phyloP scores from a whole-genome alignment of 92 coral and sea anemone genomes.

The Paramuricea clavata region DNA sequence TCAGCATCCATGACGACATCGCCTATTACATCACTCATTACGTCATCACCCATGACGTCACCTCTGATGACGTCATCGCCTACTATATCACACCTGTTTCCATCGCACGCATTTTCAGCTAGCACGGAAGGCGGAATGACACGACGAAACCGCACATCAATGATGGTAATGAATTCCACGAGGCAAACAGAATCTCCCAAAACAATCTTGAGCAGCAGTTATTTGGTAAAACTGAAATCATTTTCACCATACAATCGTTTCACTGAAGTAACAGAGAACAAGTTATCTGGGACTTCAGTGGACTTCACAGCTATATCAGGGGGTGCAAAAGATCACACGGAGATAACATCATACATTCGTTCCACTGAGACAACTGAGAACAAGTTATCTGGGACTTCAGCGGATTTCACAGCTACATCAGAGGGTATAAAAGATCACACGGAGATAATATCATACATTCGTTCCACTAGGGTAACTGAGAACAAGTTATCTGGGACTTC shows the following conservation, averaged over 20 bases:
- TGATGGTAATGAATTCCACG: neutral
- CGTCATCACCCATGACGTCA: neutral
- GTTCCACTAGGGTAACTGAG: neutral
- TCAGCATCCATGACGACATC: neutral
- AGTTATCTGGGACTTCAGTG: neutral
- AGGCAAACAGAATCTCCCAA: neutral
- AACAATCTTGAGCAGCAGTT: neutral
- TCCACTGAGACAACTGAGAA: slow-evolving; percentile 47
- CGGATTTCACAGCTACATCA: neutral
- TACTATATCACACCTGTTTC: neutral
- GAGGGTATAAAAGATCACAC: neutral
- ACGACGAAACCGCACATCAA: neutral
- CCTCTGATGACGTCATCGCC: neutral
- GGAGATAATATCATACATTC: no score
- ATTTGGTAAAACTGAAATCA: no score
- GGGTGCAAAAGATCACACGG: neutral
- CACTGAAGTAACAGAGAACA: slow-evolving; percentile 41
- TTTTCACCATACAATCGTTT: slow-evolving; percentile 49
- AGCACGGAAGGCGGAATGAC: neutral
- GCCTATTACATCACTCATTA: neutral
- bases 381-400: neutral
- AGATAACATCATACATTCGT: slow-evolving; percentile 57
- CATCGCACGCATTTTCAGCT: neutral
- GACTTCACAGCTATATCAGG: neutral
- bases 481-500: neutral